phyloP scores from a whole-genome alignment of 2,113 vertebrate species.

The Columba livia region DNA sequence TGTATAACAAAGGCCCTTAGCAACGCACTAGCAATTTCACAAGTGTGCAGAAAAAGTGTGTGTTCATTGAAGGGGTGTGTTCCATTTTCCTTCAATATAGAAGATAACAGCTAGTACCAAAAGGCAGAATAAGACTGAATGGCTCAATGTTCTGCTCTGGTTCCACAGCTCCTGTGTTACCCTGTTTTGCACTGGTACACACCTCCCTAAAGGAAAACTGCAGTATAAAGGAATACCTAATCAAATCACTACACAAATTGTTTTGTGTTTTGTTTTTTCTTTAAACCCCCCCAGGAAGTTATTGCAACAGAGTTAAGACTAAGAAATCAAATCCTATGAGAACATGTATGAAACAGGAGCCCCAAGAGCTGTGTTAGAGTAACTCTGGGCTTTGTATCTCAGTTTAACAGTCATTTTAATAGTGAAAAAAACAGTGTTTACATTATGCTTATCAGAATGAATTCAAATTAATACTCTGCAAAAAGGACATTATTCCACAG shows the following conservation, averaged over 20 bases:
- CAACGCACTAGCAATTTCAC: constrained; percentile 8
- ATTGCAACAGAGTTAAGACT: background rate
- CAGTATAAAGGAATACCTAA: constrained; percentile 19
- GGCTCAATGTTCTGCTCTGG: constrained; percentile 30
- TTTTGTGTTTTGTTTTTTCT: background rate
- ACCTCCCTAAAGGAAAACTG: constrained; percentile 62
- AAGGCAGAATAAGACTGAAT: constrained; percentile 10
- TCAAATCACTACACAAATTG: background rate
- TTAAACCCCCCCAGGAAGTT: background rate
- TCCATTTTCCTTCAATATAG: background rate
- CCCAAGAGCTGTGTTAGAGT: background rate
- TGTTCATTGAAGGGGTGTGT: background rate
- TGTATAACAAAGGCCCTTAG: constrained; percentile 13
- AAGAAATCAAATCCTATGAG: background rate
- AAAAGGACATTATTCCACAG: background rate
- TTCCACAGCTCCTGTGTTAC: background rate
- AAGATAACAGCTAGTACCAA: constrained; percentile 14
- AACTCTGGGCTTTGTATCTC: background rate
- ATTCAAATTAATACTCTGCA: constrained; percentile 10
- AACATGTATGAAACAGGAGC: background rate
- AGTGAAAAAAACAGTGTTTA: constrained; percentile 1
- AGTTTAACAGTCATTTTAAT: background rate
- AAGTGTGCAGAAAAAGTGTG: background rate
- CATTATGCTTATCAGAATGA: background rate
- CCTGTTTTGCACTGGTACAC: constrained; percentile 9